Evolutionary conservation across 1,140 invertebrate genomes (phyloP), one percentile per base, ranked within the genome.

Genomic region (Apis dorsata): DNA sequence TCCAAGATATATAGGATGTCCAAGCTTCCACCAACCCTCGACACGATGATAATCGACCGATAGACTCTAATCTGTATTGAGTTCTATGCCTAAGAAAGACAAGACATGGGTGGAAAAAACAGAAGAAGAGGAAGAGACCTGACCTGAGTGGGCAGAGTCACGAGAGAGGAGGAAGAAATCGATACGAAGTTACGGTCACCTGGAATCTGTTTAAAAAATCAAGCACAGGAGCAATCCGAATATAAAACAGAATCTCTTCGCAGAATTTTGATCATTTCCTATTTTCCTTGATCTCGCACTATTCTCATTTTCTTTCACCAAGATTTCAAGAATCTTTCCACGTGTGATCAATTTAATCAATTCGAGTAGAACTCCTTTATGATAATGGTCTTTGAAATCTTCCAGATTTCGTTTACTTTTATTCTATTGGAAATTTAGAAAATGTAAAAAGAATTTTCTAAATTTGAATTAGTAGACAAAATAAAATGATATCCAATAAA

Each of bases 121-220:
- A 65, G 68, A 62, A 34, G 28, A 34, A n/a, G 3, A 24, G 17
- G 1, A 9, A n/a, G 21, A 60, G 63, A 62, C 4, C 34, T 34
- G 53, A 44, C 70, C 34, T 51, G 44, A 49, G 63, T n/a, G 62
- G 53, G 19, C 34, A 70, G 70, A 44, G 44, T 2, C 13, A 9
- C 24, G 51, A 68, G 19, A 21, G n/a, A 49, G 76, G 12, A 10
- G 12, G 34, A 55, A 49, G 49, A 62, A 74, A 86, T 87, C 86
- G 86, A 87, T 87, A 86, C 72, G 51, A 87, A 87, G 85, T 87
- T 87, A 87, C 77, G 77, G 86, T 80, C 85, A 87, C 62, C 77
- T 51, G 68, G 77, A 87, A 87, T 87, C 86, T 86, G 81, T 84
- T 87, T 86, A 34, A 86, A 87, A 86, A 73, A 77, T 78, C 76